Evolutionary conservation across 2,113 vertebrate species (phyloP), one percentile per base, ranked within the genome.

Genomic region (Pagrus major): DNA sequence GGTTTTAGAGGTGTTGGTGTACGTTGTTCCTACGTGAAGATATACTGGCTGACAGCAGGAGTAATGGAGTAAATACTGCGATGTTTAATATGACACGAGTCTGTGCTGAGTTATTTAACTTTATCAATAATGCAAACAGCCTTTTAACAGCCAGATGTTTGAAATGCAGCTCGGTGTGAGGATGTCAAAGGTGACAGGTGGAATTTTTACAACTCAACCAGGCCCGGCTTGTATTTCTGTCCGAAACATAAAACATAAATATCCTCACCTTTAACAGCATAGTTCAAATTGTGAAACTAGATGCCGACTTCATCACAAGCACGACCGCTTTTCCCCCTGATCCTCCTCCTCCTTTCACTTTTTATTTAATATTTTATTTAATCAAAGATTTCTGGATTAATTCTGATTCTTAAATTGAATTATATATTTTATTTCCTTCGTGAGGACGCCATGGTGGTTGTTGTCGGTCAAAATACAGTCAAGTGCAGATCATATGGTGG

Each of bases 181-280:
- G 42, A 21, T 25, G 1, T 78, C 5, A 74, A 58, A 69, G 1
- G 0, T 31, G 64, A 81, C 54, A 1, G 23, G 20, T 23, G 25
- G 8, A 37, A 39, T 15, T 2, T 74, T 65, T 29, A 59, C 51
- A 35, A 80, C 23, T 63, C 41, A 47, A 29, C 16, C 23, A 4
- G 14, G 2, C 2, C 9, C 10, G 27, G 80, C 29, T 85, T 80
- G 69, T 29, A 74, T 84, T 81, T 80, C 54, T 23, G 29, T 75
- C 46, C 76, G 56, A 52, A 71, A 78, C 46, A 86, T 84, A 61
- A 59, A 85, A 75, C 82, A 37, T 65, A 39, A 89, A 93, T 31
- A 86, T 35, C 69, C 44, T 49, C 58, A 84, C 47, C 68, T 77
- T 79, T 78, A 70, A 85, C 71, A 78, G 15, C 68, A 83, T 47